Conservation (phyloP, 2,113 vertebrate genomes). For the Pitta sordida region DNA sequence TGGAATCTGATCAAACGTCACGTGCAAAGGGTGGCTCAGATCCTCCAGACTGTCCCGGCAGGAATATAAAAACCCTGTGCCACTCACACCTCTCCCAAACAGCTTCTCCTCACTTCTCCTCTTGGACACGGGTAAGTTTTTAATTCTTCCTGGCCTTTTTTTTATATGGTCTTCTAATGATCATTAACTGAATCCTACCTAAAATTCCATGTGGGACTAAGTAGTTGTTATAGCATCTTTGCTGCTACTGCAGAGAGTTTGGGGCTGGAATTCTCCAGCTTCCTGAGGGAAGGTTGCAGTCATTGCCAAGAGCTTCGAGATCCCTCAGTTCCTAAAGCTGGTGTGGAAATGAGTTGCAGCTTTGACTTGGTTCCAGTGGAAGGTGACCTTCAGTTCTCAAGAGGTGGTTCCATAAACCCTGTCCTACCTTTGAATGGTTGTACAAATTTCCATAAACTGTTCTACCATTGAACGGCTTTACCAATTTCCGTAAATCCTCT, state of each 20-base stretch:
- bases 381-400: neutral
- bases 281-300: neutral
- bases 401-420: neutral
- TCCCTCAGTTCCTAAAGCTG: neutral
- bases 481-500: no score
- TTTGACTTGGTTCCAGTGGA: neutral
- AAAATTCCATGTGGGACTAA: neutral
- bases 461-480: neutral
- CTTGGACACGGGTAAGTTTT: neutral
- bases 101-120: neutral
- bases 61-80: neutral
- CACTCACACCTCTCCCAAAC: neutral
- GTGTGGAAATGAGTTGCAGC: neutral
- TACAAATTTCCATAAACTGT: neutral
- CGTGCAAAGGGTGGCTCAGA: neutral
- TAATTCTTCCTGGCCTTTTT: neutral
- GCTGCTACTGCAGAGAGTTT: neutral
- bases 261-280: neutral
- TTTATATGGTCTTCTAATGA: rapidly evolving
- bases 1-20: neutral
- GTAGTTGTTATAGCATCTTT: neutral
- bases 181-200: neutral
- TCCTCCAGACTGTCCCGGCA: neutral
- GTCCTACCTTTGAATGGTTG: neutral
- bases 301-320: neutral